A percentile compares a stretch with the other conserved stretches of the same genome.
Evolutionary conservation across 1,140 invertebrate genomes (phyloP).

Genomic region (Aphidius gifuensis): DNA sequence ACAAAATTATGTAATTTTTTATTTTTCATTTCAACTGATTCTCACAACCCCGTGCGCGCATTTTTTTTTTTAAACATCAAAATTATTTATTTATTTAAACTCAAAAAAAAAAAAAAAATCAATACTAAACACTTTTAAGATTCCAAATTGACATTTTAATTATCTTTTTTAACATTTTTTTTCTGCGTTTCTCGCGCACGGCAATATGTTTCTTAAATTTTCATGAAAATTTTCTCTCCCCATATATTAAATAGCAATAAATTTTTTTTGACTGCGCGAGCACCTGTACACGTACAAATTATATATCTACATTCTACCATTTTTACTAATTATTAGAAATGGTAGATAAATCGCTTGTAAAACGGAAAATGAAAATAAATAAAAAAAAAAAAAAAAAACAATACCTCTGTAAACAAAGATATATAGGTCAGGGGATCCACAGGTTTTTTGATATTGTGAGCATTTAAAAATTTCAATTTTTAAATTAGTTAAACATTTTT

Average conservation of each 20-base stretch:
- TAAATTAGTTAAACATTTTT: not conserved
- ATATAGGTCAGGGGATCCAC: slow-evolving; percentile 15
- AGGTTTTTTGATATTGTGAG: slow-evolving; percentile 11
- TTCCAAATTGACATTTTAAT: too few species aligned
- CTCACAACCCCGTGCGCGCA: slow-evolving; percentile 9
- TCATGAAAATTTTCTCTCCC: not conserved
- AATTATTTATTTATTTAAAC: not conserved
- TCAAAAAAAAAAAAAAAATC: too few species aligned
- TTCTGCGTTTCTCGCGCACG: slow-evolving; percentile 8
- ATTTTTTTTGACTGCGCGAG: slow-evolving; percentile 15
- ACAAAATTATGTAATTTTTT: not conserved
- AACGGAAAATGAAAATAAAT: not conserved
- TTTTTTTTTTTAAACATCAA: not conserved
- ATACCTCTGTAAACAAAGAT: slow-evolving; percentile 16
- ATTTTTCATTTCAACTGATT: slow-evolving; percentile 3
- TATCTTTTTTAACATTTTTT: too few species aligned
- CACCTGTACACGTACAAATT: slow-evolving; percentile 20
- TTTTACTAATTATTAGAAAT: not conserved
- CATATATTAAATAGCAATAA: slow-evolving; percentile 4
- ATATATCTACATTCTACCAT: not conserved
- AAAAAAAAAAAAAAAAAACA: slow-evolving; percentile 4
- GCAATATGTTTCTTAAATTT: not conserved
- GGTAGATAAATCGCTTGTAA: not conserved
- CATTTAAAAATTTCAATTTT: not conserved
- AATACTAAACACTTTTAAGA: too few species aligned